Percentiles rank a stretch among this genome's conserved stretches.
Conservation (phyloP, 2,797 vertebrate species). For the Chaunax sp. region DNA sequence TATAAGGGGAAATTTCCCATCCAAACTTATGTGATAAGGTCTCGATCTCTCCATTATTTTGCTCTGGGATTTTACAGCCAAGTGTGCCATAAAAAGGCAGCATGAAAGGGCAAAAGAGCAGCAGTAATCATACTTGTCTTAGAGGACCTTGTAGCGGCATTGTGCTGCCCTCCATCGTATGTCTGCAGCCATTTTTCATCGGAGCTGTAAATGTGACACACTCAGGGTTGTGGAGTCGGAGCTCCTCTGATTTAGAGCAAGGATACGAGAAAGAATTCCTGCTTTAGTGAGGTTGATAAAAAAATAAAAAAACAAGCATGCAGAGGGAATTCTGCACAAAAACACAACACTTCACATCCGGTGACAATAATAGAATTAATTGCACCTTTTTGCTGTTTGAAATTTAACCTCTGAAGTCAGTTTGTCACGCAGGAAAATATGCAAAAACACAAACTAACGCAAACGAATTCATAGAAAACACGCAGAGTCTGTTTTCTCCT, state of each 20-base stretch:
- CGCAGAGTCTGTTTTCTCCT: not conserved
- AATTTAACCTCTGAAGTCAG: too few relatives aligned
- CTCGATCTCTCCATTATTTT: slow-evolving; percentile 69
- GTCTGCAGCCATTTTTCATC: slow-evolving; percentile 64
- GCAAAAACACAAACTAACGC: too few relatives aligned
- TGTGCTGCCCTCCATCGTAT: slow-evolving; percentile 75
- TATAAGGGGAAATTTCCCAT: slow-evolving; percentile 40
- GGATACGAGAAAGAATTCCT: not conserved
- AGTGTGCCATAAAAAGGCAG: slow-evolving; percentile 47
- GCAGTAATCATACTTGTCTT: slow-evolving; percentile 55
- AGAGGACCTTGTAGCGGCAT: slow-evolving; percentile 68
- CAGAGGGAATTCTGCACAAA: too few relatives aligned
- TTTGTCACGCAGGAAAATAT: not conserved
- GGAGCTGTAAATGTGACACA: slow-evolving; percentile 59
- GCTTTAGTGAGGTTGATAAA: not conserved
- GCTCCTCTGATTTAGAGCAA: slow-evolving; percentile 37
- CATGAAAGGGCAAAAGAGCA: slow-evolving; percentile 62
- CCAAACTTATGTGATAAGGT: slow-evolving; percentile 68
- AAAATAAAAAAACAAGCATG: not conserved
- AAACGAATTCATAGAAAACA: too few relatives aligned
- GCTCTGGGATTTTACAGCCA: slow-evolving; percentile 49
- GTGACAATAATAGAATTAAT: too few relatives aligned
- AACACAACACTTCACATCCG: too few relatives aligned
- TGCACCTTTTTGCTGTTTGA: too few relatives aligned
- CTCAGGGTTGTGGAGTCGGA: not conserved